Evolutionary conservation across 2,888 invertebrate species (phyloP), one percentile per base, ranked within the genome.

Genomic region (Spodoptera picta): DNA sequence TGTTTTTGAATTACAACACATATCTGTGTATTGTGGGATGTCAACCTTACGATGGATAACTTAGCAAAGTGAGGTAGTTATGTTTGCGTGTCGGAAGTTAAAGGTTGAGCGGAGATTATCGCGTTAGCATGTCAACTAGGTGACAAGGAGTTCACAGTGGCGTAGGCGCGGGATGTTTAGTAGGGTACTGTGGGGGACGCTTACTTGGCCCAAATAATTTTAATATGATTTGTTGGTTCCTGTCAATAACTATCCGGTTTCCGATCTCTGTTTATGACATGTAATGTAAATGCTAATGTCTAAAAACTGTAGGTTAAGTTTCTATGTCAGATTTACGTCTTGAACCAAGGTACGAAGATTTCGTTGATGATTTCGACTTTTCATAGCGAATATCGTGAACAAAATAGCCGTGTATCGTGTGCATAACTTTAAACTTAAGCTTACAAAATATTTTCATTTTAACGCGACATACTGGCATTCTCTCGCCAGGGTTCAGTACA

Each of bases 1-100:
- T 85, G 77, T 81, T 87, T 81, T 70, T 65, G 59, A 67, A 47
- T 61, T 50, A 55, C 43, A 62, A 59, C 65, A 52, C 41, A 42
- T 58, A 45, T 52, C 52, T 72, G 46, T 59, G 51, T 58, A 48
- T 65, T 54, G 58, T 62, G 48, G 12, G 51, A 65, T 61, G 52
- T 69, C 54, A 69, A 46, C 43, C 53, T 63, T 69, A 52, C 50
- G 58, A 73, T 68, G 44, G 48, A 50, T 64, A 65, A 60, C 58
- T 60, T 73, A 71, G 57, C 49, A 36, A 51, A 57, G 60, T 68
- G 67, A 54, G 62, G 46, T 65, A 47, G 54, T 75, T 44, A 65
- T 64, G 49, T 64, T 73, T 51, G 60, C 59, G 65, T 69, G 65
- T 53, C 67, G 64, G 65, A 75, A 68, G 60, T 48, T 48, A 55